These are phyloP conservation scores for Ctenomys sociabilis DNA, from an alignment of 2,113 vertebrate species.

Conservation along the genomic window DNA sequence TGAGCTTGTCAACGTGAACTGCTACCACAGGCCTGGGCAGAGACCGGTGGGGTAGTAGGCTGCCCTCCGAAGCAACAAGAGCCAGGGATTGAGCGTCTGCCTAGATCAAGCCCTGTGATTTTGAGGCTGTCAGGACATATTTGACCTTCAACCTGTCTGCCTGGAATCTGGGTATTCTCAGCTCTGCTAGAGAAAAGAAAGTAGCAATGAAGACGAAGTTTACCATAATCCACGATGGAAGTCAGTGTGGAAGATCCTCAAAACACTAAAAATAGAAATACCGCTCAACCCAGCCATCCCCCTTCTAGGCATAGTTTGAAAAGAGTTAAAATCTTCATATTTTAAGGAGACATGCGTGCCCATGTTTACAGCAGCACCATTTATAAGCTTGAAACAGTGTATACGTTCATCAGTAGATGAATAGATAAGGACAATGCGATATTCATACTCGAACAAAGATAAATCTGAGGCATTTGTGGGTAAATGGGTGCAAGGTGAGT, in stretches of 20 bases:
- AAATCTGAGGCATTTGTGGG: not conserved
- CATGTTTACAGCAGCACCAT: not conserved
- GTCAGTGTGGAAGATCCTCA: not conserved
- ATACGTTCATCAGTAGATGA: not conserved
- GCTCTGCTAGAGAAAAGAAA: not conserved
- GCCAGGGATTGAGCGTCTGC: not conserved
- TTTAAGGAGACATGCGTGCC: not conserved
- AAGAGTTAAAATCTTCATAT: not conserved
- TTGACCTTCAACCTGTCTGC: not conserved
- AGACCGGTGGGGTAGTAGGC: not conserved
- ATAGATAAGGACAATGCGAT: not conserved
- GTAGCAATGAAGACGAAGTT: not conserved
- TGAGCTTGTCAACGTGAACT: not conserved
- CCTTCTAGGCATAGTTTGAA: not conserved
- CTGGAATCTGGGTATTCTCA: not conserved
- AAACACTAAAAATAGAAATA: not conserved
- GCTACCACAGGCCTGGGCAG: not conserved
- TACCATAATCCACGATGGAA: not conserved
- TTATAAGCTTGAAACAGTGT: not conserved
- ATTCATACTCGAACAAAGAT: not conserved
- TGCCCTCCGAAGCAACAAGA: accelerated
- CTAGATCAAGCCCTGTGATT: not conserved
- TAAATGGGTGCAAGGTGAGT: not conserved
- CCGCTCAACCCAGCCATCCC: not conserved
- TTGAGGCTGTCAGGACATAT: not conserved